Base-by-base conservation (phyloP, 2,888 invertebrate species). In the Agrotis exclamationis region DNA sequence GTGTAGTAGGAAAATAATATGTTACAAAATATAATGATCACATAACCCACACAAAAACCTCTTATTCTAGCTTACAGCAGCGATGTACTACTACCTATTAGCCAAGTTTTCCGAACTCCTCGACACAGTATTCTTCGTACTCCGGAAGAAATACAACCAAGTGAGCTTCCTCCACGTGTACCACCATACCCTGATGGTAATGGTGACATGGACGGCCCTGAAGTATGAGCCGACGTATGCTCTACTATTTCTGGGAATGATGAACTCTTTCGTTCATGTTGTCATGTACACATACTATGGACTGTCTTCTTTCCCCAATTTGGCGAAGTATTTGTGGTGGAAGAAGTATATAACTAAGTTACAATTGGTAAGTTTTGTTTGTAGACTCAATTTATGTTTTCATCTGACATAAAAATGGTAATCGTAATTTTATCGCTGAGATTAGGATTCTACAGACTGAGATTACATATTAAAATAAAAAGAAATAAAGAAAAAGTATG, bases 81-180 rank as follows among this genome's bases (percentile, higher is more conserved):
- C 59, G 2, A 84, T 70, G 92, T 97, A 98, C 88, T 97, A 70
- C 58, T 85, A 85, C 28, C 53, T 97, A 87, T 94, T 97, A 77
- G 97, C 97, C 22, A 98, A 98, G 91, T 90, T 98, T 22, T 94
- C 97, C 0, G 98, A 98, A 88, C 95, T 98, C 0, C 86, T 97
- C 74, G 98, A 98, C 86, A 98, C 98, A 0, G 97, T 98, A n/a
- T 98, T 98, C 93, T 98, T 98, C 90, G 97, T 98, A 16, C 92
- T 98, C 84, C 96, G 98, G 20, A 98, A 98, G 91, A 86, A 94
- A 95, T 50, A 96, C 96, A 85, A 97, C 56, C 98, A 98, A 93
- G 97, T 98, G 4, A 97, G 98, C 0, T 98, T 98, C 86, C 96
- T 99, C 24, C 98, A 99, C 88, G 97, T 98, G 0, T 98, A 98